Conservation (phyloP, 1,140 invertebrate genomes). For the Heterodera schachtii region DNA sequence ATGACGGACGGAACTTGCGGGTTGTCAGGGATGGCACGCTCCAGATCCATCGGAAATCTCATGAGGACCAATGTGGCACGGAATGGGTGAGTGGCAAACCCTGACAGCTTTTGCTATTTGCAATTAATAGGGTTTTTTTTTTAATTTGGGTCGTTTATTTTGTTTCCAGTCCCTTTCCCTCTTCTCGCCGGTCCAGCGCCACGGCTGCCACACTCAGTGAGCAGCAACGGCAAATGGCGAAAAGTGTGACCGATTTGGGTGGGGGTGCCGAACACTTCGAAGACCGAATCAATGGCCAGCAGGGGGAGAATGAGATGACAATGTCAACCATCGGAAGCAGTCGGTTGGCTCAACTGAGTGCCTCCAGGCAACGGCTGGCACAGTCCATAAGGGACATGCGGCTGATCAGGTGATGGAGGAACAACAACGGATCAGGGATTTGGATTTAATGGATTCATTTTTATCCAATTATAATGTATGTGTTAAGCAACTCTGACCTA, state of each 20-base stretch:
- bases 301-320: slow-evolving; percentile 21
- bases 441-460: background rate
- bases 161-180: too few species aligned
- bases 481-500: slow-evolving; percentile 51
- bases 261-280: slow-evolving; percentile 7
- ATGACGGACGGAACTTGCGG: slow-evolving; percentile 8
- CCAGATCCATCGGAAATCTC: slow-evolving; percentile 56
- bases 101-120: too few species aligned
- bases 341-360: slow-evolving; percentile 34
- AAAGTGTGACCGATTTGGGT: slow-evolving; percentile 42
- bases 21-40: slow-evolving; percentile 45
- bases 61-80: slow-evolving; percentile 23
- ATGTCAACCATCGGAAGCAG: slow-evolving; percentile 10
- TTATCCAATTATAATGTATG: slow-evolving; percentile 1
- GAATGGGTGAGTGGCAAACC: slow-evolving; percentile 11
- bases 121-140: background rate
- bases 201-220: slow-evolving; percentile 17
- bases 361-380: slow-evolving; percentile 32
- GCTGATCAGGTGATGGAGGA: slow-evolving; percentile 26
- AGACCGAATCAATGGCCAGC: background rate
- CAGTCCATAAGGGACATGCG: slow-evolving; percentile 42
- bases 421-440: too few species aligned
- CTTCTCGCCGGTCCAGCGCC: slow-evolving; percentile 14
- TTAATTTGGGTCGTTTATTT: too few species aligned
- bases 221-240: slow-evolving; percentile 46